These are phyloP conservation scores for Pachyrhynchus sulphureomaculatus DNA, from an alignment of 1,140 invertebrate genomes.

Conservation along the genomic window DNA sequence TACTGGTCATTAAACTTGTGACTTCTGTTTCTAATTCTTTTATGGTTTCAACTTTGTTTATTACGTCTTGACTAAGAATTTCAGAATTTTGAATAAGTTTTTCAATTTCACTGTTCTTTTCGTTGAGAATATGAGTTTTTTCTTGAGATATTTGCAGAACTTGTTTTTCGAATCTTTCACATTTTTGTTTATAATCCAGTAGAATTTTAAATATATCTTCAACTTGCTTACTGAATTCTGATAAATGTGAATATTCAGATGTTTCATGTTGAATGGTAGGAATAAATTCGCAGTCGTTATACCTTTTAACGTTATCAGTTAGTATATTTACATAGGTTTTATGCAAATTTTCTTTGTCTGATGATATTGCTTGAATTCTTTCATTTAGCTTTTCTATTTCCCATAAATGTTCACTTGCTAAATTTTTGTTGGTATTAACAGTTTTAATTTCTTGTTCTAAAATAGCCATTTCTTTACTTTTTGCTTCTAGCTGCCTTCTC, in stretches of 20 bases:
- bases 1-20: conserved; percentile 65
- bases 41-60: conserved; percentile 40
- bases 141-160: conserved; percentile 45
- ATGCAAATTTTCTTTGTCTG: conserved; percentile 33
- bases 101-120: conserved; percentile 49
- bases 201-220: conserved; percentile 50
- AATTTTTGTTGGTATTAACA: neutral
- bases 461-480: neutral
- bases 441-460: neutral
- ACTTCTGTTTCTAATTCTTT: conserved; percentile 62
- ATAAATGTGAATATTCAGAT: conserved; percentile 34
- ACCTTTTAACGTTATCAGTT: conserved; percentile 55
- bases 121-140: conserved; percentile 39
- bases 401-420: neutral
- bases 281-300: conserved; percentile 52
- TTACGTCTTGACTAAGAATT: conserved; percentile 44
- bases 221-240: conserved; percentile 41
- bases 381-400: conserved; percentile 11
- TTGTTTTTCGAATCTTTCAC: conserved; percentile 47
- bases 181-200: conserved; percentile 47
- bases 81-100: conserved; percentile 45
- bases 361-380: neutral
- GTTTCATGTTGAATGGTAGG: conserved; percentile 33
- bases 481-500: neutral
- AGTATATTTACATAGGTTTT: conserved; percentile 50